phyloP scores from a whole-genome alignment of 2,113 vertebrate species.

The Oreochromis tanganicae region DNA sequence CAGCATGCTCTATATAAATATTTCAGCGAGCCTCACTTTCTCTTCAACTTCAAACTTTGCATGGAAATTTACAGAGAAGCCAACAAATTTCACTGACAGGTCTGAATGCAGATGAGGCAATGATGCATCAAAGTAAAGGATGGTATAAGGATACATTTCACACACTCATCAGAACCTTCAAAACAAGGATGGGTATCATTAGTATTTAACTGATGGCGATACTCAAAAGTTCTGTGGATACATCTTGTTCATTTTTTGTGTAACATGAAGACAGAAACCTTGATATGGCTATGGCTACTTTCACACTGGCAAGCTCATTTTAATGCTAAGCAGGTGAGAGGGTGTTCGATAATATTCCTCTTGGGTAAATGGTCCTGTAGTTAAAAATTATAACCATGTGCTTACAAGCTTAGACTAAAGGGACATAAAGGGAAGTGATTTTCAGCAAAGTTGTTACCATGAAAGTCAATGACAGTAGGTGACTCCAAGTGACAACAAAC shows the following conservation, averaged over 20 bases:
- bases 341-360: neutral
- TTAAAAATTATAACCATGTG: neutral
- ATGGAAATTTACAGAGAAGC: conserved; percentile 11
- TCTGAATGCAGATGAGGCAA: conserved; percentile 13
- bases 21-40: conserved; percentile 31
- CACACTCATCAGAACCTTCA: neutral
- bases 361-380: neutral
- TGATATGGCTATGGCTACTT: neutral
- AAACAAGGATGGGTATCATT: neutral
- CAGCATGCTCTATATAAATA: conserved; percentile 45
- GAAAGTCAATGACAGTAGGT: neutral
- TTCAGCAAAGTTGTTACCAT: neutral
- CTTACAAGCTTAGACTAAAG: neutral
- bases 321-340: neutral
- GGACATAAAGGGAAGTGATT: rapidly evolving
- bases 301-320: neutral
- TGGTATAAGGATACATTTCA: neutral
- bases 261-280: neutral
- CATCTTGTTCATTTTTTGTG: neutral
- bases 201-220: neutral
- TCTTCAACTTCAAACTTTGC: conserved; percentile 3
- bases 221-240: neutral
- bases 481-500: neutral
- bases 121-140: neutral
- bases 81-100: neutral